These are phyloP conservation scores for Sclerodermus sp. DNA, from an alignment of 2,888 invertebrate genomes.

Conservation along the genomic window DNA sequence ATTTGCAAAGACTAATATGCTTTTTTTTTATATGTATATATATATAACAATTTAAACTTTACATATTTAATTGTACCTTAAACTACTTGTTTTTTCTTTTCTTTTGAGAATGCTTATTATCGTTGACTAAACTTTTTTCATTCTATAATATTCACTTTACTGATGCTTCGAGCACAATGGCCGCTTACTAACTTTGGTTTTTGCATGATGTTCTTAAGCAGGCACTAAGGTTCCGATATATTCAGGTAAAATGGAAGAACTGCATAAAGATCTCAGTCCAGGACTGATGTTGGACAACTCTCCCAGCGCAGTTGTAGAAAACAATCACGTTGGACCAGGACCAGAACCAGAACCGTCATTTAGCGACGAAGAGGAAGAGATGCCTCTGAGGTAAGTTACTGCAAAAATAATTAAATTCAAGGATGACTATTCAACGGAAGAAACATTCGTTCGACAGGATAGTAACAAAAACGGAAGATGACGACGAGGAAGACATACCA, in stretches of 20 bases:
- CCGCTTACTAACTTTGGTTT: slow-evolving; percentile 48
- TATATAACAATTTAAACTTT: no score
- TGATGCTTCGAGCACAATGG: slow-evolving; percentile 33
- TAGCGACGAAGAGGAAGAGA: slow-evolving; percentile 83
- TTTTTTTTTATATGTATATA: no score
- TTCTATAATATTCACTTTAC: no score
- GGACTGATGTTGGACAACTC: slow-evolving; percentile 44
- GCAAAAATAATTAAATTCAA: not conserved
- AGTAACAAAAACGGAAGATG: slow-evolving; percentile 60
- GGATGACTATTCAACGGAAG: not conserved
- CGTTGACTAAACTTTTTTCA: no score
- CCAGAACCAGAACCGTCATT: slow-evolving; percentile 74
- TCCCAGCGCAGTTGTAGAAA: slow-evolving; percentile 49
- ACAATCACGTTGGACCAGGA: slow-evolving; percentile 58
- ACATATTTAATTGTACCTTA: no score
- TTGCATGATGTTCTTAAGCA: slow-evolving; percentile 45
- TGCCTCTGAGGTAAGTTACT: slow-evolving; percentile 45
- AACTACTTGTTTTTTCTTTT: no score
- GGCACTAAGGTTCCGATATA: slow-evolving; percentile 53
- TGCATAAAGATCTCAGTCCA: slow-evolving; percentile 48
- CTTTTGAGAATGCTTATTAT: no score
- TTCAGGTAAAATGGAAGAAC: slow-evolving; percentile 57
- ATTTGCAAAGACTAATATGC: no score
- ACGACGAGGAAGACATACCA: slow-evolving; percentile 76
- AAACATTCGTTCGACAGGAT: slow-evolving; percentile 31